Evolutionary conservation across 2,113 vertebrate species (phyloP), one percentile per base, ranked within the genome.

Genomic region (Illadopsis cleaveri): DNA sequence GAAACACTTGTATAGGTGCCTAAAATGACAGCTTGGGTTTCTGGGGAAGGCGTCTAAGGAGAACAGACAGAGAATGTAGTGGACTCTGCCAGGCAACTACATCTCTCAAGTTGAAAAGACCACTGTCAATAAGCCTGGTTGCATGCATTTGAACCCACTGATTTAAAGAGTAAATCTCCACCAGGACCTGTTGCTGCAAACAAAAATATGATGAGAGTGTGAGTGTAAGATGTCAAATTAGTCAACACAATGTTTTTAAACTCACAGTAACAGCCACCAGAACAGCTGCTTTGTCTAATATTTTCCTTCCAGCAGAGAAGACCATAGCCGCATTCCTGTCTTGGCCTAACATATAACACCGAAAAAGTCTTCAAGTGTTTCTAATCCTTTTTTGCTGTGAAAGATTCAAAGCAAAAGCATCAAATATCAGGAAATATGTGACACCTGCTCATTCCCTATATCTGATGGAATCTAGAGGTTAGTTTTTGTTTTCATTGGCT

Each of bases 261-360:
- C 25, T 84, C 73, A 68, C 5, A 4, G 37, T 65, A 89, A 64
- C 0, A 5, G 45, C 73, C 61, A 94, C 73, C 45, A 82, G 73
- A 86, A 53, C 38, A 95, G 76, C 68, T 77, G 62, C 58, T 90
- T 82, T 94, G 18, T 83, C 75, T 90, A 86, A 54, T 83, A 82
- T 65, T 91, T 81, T 92, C 45, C 68, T 95, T 73, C 71, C 86
- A 86, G 62, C 71, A 80, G 50, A 80, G 90, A 88, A 90, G 25
- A 86, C 28, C 31, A 35, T 30, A 73, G 45, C 75, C 42, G 14
- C 54, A 45, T 80, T 89, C 61, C 64, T 90, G 60, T 82, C 69
- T 28, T 60, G 66, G 53, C 23, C 53, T 85, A 86, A 82, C 71
- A 24, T 33, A 42, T 42, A 80, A 77, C 68, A 58, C 45, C 66